phyloP scores from a whole-genome alignment of 2,888 invertebrate species.

The Drosophila helvetica region DNA sequence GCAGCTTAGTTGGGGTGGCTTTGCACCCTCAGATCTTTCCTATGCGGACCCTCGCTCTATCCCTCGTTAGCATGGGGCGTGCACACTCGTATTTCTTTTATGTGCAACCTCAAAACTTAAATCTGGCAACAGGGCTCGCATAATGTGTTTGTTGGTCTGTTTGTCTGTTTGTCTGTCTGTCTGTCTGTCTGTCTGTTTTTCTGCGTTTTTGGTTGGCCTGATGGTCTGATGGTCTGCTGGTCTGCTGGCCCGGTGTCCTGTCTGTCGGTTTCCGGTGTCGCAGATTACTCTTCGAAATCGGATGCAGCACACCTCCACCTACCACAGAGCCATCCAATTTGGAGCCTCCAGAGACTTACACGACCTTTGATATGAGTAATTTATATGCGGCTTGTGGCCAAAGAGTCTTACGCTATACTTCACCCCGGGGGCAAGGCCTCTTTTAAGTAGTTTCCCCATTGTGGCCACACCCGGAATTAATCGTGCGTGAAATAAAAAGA shows the following conservation, averaged over 20 bases:
- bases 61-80: constrained; percentile 53
- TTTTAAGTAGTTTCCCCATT: constrained; percentile 43
- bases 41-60: constrained; percentile 3
- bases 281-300: constrained; percentile 53
- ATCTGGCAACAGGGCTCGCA: constrained; percentile 50
- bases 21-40: constrained; percentile 28
- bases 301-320: constrained; percentile 32
- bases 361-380: constrained; percentile 78
- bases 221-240: neutral
- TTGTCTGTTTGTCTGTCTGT: constrained; percentile 42
- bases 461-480: constrained; percentile 52
- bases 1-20: constrained; percentile 64
- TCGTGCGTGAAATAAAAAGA: constrained; percentile 78
- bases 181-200: constrained; percentile 31
- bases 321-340: constrained; percentile 53
- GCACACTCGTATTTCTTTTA: constrained; percentile 65
- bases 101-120: constrained; percentile 72
- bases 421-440: constrained; percentile 20
- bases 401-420: constrained; percentile 14
- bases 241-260: constrained; percentile 50
- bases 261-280: constrained; percentile 64
- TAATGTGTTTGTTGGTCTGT: constrained; percentile 40
- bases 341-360: constrained; percentile 71
- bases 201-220: constrained; percentile 27
- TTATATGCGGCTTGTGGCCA: constrained; percentile 65